Evolutionary conservation across 2,113 vertebrate genomes (phyloP), one percentile per base, ranked within the genome.

Genomic region (Epinephelus fuscoguttatus): DNA sequence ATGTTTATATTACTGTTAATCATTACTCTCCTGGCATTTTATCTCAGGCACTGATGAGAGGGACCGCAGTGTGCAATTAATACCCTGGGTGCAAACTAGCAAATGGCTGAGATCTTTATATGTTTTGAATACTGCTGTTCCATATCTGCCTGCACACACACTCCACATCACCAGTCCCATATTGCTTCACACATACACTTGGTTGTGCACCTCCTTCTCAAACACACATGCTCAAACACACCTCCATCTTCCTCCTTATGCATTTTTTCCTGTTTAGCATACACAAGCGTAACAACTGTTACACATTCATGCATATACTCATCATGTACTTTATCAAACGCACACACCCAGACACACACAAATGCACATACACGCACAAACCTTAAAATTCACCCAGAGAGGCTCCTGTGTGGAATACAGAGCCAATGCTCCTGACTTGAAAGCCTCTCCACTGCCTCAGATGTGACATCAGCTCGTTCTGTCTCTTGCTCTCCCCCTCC

Each of bases 391-490:
- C 84, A 88, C 86, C 68, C 71, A 55, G 78, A 85, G 80, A 80
- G 80, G 78, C 81, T 88, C 84, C 90, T 88, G 81, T 75, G 59
- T 80, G 71, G 88, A 93, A 91, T 85, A 88, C 87, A 87, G 83
- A 90, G 75, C 81, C 86, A 91, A 66, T 93, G 89, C 91, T 93
- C 71, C 84, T 25, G 81, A 94, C 94, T 94, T 93, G 83, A 94
- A 93, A 94, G 91, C 77, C 57, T 86, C 70, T 84, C 78, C 49
- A 45, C 59, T 53, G 73, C 87, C 84, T 95, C 91, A 94, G 95
- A 95, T 94, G 91, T 93, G 93, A 94, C 91, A 94, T 94, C 93
- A 90, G 88, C 89, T 88, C 84, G 76, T 92, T 92, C 92, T 85
- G 85, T 95, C 84, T 92, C 92, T 86, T 88, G 86, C 88, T 84